Evolutionary conservation across 2,113 vertebrate genomes (phyloP).

Genomic region (Pterocles burchelli): DNA sequence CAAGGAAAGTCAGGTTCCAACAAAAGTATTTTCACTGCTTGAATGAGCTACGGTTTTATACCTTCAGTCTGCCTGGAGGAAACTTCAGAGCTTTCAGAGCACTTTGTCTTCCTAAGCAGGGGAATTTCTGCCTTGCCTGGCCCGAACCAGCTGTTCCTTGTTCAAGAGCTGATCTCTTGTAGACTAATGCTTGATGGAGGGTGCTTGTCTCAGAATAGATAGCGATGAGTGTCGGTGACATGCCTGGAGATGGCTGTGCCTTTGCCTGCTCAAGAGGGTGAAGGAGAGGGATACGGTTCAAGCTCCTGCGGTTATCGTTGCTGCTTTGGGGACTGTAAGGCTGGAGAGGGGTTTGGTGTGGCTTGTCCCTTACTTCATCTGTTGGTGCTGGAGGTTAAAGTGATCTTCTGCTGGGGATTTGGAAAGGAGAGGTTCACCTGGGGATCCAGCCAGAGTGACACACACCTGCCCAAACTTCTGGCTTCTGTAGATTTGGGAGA

Average conservation of each 20-base stretch:
- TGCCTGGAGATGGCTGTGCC: not conserved
- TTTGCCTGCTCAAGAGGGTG: not conserved
- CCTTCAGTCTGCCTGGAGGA: not conserved
- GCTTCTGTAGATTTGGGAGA: not conserved
- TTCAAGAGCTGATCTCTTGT: conserved; percentile 22
- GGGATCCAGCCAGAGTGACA: not conserved
- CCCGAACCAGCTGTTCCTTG: conserved; percentile 16
- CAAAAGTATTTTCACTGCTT: not conserved
- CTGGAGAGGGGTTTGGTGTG: not conserved
- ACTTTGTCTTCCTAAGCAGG: conserved; percentile 11
- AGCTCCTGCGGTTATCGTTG: not conserved
- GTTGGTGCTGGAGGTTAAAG: not conserved
- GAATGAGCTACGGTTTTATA: not conserved
- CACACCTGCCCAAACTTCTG: not conserved
- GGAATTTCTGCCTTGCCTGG: not conserved
- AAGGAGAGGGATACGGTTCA: fast-evolving
- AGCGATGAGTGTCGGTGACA: conserved; percentile 18
- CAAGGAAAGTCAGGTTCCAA: not conserved
- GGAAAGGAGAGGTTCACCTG: not conserved
- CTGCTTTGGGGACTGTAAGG: not conserved
- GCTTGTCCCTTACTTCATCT: not conserved
- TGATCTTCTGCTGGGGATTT: not conserved
- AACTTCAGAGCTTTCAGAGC: not conserved
- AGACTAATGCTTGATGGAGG: not conserved
- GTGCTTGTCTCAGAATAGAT: conserved; percentile 11